Evolutionary conservation across 2,113 vertebrate species (phyloP).

Genomic region (Rhea americana): DNA sequence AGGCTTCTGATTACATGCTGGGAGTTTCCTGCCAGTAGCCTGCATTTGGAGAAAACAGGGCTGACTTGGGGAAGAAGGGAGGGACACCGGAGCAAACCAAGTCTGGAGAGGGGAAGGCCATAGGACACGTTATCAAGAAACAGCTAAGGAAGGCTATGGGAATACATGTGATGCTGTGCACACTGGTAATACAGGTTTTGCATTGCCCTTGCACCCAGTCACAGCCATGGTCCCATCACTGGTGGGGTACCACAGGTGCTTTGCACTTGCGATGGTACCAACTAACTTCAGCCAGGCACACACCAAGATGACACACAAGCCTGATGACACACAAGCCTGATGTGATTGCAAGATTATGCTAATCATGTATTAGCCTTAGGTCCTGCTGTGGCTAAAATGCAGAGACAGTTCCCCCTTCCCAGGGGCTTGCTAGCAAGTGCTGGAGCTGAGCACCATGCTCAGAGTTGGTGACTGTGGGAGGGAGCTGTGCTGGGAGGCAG

Average conservation of each 20-base stretch:
- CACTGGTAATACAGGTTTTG: too few relatives aligned
- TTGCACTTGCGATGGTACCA: rapidly evolving
- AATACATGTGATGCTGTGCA: rapidly evolving
- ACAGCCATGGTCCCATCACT: rapidly evolving
- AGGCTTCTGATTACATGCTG: neutral
- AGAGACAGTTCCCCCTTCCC: too few relatives aligned
- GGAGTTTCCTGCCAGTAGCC: slow-evolving; percentile 7
- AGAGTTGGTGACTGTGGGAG: too few relatives aligned
- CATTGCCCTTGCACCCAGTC: neutral
- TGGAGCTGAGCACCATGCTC: neutral
- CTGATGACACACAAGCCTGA: neutral
- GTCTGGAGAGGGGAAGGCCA: neutral
- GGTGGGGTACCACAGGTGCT: neutral
- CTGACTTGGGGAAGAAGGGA: neutral
- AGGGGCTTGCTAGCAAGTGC: too few relatives aligned
- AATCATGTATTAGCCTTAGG: neutral
- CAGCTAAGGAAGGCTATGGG: rapidly evolving
- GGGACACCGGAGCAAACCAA: neutral
- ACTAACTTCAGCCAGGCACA: rapidly evolving
- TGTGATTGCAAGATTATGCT: neutral
- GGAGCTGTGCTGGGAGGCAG: too few relatives aligned
- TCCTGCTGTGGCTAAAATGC: too few relatives aligned
- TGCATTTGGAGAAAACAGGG: rapidly evolving
- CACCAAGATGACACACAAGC: neutral
- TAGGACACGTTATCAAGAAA: rapidly evolving